phyloP scores from a whole-genome alignment of 2,888 invertebrate species.

The Thereva nobilitata region DNA sequence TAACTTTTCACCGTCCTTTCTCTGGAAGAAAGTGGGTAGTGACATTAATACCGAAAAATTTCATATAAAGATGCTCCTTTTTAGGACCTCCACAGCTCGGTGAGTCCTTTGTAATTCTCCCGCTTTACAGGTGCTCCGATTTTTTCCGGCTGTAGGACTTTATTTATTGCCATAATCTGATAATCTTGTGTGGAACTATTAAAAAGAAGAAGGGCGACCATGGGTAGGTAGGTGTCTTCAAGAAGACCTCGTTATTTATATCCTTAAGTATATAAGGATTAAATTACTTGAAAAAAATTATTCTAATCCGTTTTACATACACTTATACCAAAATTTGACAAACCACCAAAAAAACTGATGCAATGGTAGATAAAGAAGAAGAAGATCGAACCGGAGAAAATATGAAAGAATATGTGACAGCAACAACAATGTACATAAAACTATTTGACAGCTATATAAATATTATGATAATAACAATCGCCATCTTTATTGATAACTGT shows the following conservation, averaged over 20 bases:
- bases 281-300: too few relatives aligned
- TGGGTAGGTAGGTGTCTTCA: too few relatives aligned
- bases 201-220: too few relatives aligned
- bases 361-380: too few relatives aligned
- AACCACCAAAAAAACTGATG: too few relatives aligned
- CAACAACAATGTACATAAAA: neutral
- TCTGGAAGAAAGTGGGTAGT: neutral
- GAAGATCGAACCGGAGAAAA: too few relatives aligned
- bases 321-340: too few relatives aligned
- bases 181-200: neutral
- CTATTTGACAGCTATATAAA: slow-evolving; percentile 14
- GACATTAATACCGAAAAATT: neutral
- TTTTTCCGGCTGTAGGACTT: neutral
- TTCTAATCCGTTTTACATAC: too few relatives aligned
- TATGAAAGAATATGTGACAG: too few relatives aligned
- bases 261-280: too few relatives aligned
- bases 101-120: too few relatives aligned
- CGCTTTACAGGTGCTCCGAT: neutral
- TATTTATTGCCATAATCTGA: slow-evolving; percentile 6
- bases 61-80: neutral
- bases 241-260: too few relatives aligned
- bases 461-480: slow-evolving; percentile 12
- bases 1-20: neutral
- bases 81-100: neutral
- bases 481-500: neutral